Evolutionary conservation across 2,113 vertebrate species (phyloP).

Genomic region (Heteronetta atricapilla): DNA sequence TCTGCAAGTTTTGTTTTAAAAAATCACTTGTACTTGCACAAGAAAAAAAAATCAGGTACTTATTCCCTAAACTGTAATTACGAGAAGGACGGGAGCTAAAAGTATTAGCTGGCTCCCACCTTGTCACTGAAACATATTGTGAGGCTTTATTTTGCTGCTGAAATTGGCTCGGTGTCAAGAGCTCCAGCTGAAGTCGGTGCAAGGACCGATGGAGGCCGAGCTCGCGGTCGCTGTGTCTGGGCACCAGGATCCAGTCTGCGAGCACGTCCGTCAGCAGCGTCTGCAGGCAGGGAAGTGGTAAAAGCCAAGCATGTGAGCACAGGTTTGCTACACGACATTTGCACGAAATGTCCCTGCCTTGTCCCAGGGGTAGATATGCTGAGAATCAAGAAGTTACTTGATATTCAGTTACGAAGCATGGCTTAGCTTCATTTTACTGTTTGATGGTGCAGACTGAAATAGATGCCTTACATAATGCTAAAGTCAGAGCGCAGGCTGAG

Average conservation of each 20-base stretch:
- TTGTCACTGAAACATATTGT: background rate
- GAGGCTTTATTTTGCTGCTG: background rate
- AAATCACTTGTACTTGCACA: background rate
- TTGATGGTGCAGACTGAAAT: constrained; percentile 51
- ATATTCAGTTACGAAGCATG: background rate
- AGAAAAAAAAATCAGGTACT: background rate
- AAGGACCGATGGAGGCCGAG: accelerated
- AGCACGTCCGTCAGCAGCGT: background rate
- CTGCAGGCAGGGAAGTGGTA: background rate
- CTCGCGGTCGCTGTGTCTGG: accelerated
- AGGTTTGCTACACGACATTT: background rate
- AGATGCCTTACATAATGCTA: constrained; percentile 33
- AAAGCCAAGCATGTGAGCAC: background rate
- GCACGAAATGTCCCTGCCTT: background rate
- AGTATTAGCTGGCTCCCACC: background rate
- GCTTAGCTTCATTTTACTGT: constrained; percentile 15
- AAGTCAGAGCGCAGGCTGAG: constrained; percentile 37
- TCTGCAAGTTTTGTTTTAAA: background rate
- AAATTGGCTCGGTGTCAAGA: background rate
- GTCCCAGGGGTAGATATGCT: background rate
- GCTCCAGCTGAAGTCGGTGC: background rate
- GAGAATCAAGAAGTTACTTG: background rate
- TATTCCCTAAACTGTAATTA: background rate
- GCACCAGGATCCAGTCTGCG: too few relatives aligned
- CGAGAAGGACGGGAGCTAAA: background rate